Conservation (phyloP, 2,113 vertebrate genomes). For the Hippocampus mohnikei region DNA sequence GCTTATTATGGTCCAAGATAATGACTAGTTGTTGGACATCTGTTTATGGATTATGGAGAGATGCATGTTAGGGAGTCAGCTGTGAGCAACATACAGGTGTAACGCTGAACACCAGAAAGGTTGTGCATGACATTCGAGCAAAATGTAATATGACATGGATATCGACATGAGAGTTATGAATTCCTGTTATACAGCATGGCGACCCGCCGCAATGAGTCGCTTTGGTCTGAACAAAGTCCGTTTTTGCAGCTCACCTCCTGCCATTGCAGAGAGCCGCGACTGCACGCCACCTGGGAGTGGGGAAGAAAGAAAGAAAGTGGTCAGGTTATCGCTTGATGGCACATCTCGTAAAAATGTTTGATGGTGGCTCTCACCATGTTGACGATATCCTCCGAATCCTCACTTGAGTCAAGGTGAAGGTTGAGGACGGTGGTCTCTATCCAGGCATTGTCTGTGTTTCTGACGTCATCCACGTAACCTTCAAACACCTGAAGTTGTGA, state of each 20-base stretch:
- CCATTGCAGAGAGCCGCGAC: slow-evolving; percentile 73
- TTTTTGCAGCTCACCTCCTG: slow-evolving; percentile 76
- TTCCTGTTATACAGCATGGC: slow-evolving; percentile 65
- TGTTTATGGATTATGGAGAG: background rate
- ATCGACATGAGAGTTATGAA: slow-evolving; percentile 63
- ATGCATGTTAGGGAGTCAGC: background rate
- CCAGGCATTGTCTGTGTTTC: slow-evolving; percentile 94
- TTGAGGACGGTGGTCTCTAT: slow-evolving; percentile 80
- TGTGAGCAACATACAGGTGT: background rate
- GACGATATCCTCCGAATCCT: slow-evolving; percentile 69
- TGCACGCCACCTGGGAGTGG: slow-evolving; percentile 41
- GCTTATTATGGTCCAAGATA: background rate
- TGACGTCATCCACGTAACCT: slow-evolving; percentile 85
- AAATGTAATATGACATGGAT: background rate
- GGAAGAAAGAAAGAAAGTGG: background rate
- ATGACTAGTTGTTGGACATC: background rate
- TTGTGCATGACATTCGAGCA: slow-evolving; percentile 6
- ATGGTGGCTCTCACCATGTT: slow-evolving; percentile 48
- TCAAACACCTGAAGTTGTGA: slow-evolving; percentile 73
- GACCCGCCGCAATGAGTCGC: slow-evolving; percentile 71
- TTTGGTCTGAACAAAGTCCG: slow-evolving; percentile 74
- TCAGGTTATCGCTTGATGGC: background rate
- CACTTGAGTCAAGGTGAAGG: slow-evolving; percentile 75
- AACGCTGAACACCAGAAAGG: background rate
- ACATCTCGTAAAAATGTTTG: background rate